Base-by-base conservation (phyloP, 2,797 vertebrate genomes). In the Coreius guichenoti region DNA sequence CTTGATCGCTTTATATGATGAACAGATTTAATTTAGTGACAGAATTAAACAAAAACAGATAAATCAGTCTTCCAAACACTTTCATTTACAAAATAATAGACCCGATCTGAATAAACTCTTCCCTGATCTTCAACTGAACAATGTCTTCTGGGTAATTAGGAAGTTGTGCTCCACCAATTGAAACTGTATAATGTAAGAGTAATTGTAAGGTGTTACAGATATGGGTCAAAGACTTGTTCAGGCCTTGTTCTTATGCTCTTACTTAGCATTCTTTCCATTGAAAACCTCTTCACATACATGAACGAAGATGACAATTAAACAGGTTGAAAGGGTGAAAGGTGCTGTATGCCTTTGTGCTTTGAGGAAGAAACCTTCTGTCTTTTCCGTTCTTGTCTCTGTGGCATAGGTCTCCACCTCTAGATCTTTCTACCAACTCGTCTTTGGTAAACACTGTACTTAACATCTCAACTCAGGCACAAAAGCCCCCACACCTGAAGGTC, bases 61-160 rank as follows among this genome's bases (percentile, higher is more conserved):
- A 61, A 91, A 92, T 91, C 82, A 87, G 69, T 90, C 76, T 65
- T 54, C 65, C 61, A 29, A 75, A 78, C 76, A 72, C 76, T 87
- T 85, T 68, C 80, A 70, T 63, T 83, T 68, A 31, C 70, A 86
- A 88, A 51, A 80, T 83, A 78, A 86, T 86, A 70, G 83, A 58
- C 45, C 81, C 80, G 83, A 85, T 70, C 16, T 86, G 36, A 49
- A 79, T 58, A 36, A 78, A 67, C 54, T 61, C 63, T 65, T 82
- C 58, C 19, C 13, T 49, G 36, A 45, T 75, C 76, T 77, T 16
- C 23, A 49, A 49, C 19, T 39, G 26, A 90, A 39, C 17, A 85
- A 84, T 58, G 21, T 8, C 43, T 51, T 56, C 33, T 73, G 65
- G 45, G 29, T 78, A 39, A 54, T 45, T 33, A 54, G 43, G 47